Conservation (phyloP, 2,797 vertebrate species). For the Hafferia zeledoni region DNA sequence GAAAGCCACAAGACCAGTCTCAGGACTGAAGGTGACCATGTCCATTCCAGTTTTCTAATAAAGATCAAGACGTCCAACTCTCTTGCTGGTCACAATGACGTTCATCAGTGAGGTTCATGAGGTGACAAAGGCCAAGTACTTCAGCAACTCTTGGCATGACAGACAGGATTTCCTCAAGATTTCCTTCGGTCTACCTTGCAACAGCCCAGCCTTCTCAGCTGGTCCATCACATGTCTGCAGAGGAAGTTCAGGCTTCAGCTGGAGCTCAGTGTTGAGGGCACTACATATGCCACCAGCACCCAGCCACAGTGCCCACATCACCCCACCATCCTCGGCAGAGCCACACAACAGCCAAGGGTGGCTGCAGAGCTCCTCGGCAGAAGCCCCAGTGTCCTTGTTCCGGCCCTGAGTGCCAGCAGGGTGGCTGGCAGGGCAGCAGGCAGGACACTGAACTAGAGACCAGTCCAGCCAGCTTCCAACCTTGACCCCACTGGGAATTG, state of each 20-base stretch:
- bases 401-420: too few relatives aligned
- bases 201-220: background rate
- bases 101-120: background rate
- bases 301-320: background rate
- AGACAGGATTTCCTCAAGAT: background rate
- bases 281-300: background rate
- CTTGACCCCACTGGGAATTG: rapidly evolving
- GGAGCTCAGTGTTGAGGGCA: rapidly evolving
- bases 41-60: background rate
- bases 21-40: background rate
- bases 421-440: rapidly evolving
- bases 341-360: rapidly evolving
- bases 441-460: rapidly evolving
- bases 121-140: background rate
- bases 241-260: background rate
- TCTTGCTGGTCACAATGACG: rapidly evolving
- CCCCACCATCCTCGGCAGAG: background rate
- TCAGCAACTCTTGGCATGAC: rapidly evolving
- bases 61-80: background rate
- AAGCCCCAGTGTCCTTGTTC: rapidly evolving
- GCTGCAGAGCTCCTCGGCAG: background rate
- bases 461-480: background rate
- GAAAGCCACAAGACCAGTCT: background rate
- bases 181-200: background rate
- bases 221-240: rapidly evolving